These are phyloP conservation scores for Dryas iulia DNA, from an alignment of 1,140 invertebrate species.

Conservation along the genomic window DNA sequence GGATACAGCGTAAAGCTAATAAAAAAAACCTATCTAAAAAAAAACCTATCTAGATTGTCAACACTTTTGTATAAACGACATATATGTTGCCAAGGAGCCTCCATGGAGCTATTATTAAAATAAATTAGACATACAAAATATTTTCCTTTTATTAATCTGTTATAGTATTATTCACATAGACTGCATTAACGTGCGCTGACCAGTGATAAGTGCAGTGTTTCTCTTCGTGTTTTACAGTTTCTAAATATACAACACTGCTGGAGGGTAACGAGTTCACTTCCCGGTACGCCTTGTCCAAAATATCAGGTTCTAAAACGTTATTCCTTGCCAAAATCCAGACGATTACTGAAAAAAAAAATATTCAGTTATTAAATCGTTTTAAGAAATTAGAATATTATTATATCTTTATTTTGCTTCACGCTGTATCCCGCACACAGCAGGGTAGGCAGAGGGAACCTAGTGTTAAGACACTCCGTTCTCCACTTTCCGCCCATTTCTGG, in stretches of 20 bases:
- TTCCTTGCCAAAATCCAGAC: conserved; percentile 61
- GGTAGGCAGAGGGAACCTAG: no score
- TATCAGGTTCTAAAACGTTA: conserved; percentile 34
- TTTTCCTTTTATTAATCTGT: background rate
- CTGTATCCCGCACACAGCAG: no score
- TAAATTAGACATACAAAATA: background rate
- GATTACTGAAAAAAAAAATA: conserved; percentile 41
- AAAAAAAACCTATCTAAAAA: no score
- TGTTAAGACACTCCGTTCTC: no score
- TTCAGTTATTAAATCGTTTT: background rate
- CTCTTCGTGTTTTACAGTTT: conserved; percentile 44
- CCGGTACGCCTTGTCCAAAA: conserved; percentile 30
- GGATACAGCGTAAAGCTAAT: no score
- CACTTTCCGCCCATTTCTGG: no score
- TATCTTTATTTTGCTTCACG: no score
- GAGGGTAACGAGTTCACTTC: conserved; percentile 45
- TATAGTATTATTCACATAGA: conserved; percentile 9
- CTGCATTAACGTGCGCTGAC: conserved; percentile 57
- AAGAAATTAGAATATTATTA: no score
- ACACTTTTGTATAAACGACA: no score
- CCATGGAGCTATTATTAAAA: no score
- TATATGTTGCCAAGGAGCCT: no score
- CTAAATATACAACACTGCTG: conserved; percentile 45
- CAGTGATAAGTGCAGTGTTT: conserved; percentile 45
- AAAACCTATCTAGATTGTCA: no score